Evolutionary conservation across 2,888 invertebrate genomes (phyloP).

Genomic region (Enchytraeus crypticus): DNA sequence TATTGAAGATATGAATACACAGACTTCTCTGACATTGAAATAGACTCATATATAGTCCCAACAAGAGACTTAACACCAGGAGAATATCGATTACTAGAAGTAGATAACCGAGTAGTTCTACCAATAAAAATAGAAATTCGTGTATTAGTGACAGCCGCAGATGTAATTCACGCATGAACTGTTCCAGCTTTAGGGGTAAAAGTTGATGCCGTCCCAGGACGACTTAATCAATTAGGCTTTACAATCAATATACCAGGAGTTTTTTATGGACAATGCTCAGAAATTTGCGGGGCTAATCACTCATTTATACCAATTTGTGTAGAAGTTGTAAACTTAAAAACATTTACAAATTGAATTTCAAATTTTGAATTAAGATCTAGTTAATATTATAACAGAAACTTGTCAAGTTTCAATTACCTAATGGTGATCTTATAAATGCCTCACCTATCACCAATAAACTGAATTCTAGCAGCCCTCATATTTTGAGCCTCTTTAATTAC

Average conservation of each 20-base stretch:
- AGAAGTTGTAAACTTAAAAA: slow-evolving; percentile 46
- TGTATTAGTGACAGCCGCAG: slow-evolving; percentile 41
- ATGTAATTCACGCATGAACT: slow-evolving; percentile 50
- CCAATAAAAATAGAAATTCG: slow-evolving; percentile 38
- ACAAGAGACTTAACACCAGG: slow-evolving; percentile 32
- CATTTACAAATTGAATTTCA: slow-evolving; percentile 25
- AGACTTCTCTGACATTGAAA: slow-evolving; percentile 38
- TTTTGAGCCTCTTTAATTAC: slow-evolving; percentile 9
- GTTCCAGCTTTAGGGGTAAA: slow-evolving; percentile 47
- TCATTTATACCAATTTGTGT: slow-evolving; percentile 65
- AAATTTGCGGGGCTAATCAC: slow-evolving; percentile 72
- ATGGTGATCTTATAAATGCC: slow-evolving; percentile 59
- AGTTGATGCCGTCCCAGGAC: slow-evolving; percentile 49
- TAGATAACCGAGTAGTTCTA: slow-evolving; percentile 41
- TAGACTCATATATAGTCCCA: slow-evolving; percentile 44
- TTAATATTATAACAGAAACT: slow-evolving; percentile 54
- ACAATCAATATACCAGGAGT: slow-evolving; percentile 59
- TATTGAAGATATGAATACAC: slow-evolving; percentile 46
- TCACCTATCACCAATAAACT: slow-evolving; percentile 61
- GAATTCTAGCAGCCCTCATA: slow-evolving; percentile 29
- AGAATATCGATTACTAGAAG: slow-evolving; percentile 41
- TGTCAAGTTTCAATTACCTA: slow-evolving; percentile 62
- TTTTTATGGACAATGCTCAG: slow-evolving; percentile 69
- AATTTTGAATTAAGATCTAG: slow-evolving; percentile 19
- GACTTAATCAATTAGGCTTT: slow-evolving; percentile 53